Conservation (phyloP, 2,113 vertebrate genomes). For the Takifugu bimaculatus region DNA sequence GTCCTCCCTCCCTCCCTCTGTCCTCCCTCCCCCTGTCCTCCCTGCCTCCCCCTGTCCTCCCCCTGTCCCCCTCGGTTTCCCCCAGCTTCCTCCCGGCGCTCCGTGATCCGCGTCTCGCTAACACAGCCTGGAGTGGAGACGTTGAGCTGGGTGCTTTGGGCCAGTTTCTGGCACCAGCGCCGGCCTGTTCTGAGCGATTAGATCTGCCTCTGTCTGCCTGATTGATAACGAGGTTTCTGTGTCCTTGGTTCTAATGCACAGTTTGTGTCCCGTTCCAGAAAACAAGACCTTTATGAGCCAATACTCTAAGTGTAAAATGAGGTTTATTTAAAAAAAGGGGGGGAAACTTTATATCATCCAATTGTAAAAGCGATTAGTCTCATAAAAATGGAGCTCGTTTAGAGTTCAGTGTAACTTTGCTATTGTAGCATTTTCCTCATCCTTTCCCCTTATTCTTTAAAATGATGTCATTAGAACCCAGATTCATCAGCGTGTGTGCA, state of each 20-base stretch:
- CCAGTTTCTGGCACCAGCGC: slow-evolving; percentile 56
- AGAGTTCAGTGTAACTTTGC: neutral
- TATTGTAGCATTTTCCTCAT: neutral
- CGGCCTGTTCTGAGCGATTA: slow-evolving; percentile 52
- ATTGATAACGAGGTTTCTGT: slow-evolving; percentile 45
- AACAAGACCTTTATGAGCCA: slow-evolving; percentile 9
- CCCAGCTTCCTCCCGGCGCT: neutral
- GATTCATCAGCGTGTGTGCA: neutral
- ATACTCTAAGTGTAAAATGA: slow-evolving; percentile 12
- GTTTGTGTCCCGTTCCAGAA: slow-evolving; percentile 28
- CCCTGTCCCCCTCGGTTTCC: neutral
- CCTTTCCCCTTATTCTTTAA: neutral
- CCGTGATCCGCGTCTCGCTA: slow-evolving; percentile 82
- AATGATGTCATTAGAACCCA: neutral
- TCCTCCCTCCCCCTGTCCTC: no score
- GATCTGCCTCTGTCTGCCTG: slow-evolving; percentile 47
- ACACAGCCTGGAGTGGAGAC: slow-evolving; percentile 82
- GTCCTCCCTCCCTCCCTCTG: no score
- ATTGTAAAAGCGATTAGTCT: no score
- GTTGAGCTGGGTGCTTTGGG: slow-evolving; percentile 50
- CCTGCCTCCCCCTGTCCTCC: no score
- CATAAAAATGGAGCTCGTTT: neutral
- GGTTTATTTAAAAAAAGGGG: neutral
- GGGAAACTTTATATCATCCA: neutral
- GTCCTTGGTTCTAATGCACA: slow-evolving; percentile 34